Evolutionary conservation across 2,113 vertebrate species (phyloP).

Genomic region (Psammodynastes pulverulentus): DNA sequence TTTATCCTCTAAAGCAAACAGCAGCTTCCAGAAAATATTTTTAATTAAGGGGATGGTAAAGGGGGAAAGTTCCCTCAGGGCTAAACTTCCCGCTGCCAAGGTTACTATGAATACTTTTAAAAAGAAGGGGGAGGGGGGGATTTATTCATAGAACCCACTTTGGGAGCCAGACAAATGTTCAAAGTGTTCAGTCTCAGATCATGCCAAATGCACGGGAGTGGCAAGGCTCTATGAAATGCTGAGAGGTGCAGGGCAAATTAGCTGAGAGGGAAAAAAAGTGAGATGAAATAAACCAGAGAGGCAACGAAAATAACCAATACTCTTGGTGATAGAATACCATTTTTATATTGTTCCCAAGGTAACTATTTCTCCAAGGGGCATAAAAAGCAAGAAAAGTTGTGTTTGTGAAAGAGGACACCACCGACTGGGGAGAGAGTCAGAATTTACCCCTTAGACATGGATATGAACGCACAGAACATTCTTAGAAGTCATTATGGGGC

Average conservation of each 20-base stretch:
- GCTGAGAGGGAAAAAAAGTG: not conserved
- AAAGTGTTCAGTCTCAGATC: not conserved
- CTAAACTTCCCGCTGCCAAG: not conserved
- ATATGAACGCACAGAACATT: not conserved
- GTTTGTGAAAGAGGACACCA: not conserved
- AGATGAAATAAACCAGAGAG: not conserved
- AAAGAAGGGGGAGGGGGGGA: not conserved
- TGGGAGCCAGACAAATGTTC: not conserved
- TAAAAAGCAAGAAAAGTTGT: not conserved
- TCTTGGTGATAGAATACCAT: not conserved
- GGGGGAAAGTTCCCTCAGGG: not conserved
- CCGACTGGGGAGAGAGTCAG: not conserved
- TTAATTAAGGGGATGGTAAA: not conserved
- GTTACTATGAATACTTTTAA: not conserved
- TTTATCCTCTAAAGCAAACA: not conserved
- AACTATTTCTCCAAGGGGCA: not conserved
- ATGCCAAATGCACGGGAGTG: not conserved
- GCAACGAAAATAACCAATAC: not conserved
- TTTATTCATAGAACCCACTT: not conserved
- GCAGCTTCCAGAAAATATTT: not conserved
- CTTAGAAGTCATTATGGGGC: not conserved
- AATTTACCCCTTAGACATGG: not conserved
- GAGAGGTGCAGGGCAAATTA: not conserved
- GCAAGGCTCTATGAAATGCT: not conserved
- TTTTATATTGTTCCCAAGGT: not conserved